These are phyloP conservation scores for Cyanistes caeruleus DNA, from an alignment of 2,113 vertebrate genomes.

Conservation along the genomic window DNA sequence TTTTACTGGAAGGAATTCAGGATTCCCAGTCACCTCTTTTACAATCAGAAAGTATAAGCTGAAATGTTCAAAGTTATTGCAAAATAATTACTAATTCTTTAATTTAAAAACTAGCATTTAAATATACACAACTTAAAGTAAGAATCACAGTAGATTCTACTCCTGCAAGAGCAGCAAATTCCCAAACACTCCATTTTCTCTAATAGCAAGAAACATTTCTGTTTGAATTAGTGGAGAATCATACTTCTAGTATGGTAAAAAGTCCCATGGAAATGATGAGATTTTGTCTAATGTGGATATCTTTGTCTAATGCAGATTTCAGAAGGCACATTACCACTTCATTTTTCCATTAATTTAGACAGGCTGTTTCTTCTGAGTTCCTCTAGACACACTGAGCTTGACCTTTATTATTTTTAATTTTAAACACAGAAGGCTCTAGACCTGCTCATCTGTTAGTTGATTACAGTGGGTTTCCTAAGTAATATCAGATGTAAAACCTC, in stretches of 20 bases:
- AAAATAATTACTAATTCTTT: background rate
- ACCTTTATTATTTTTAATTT: conserved; percentile 1
- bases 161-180: background rate
- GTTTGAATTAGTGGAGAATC: background rate
- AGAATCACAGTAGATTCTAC: background rate
- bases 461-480: background rate
- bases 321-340: background rate
- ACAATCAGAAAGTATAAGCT: background rate
- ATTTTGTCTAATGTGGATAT: background rate
- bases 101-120: background rate
- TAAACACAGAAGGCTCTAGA: background rate
- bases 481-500: background rate
- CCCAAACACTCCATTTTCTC: background rate
- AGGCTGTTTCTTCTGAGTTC: background rate
- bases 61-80: background rate
- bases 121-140: background rate
- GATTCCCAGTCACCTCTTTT: background rate
- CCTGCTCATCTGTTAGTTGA: background rate
- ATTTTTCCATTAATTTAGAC: background rate
- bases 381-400: background rate
- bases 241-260: background rate
- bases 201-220: background rate
- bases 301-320: background rate
- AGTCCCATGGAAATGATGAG: background rate
- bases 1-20: background rate